A percentile compares a stretch with the other conserved stretches of the same genome.
phyloP scores from a whole-genome alignment of 1,140 invertebrate genomes.

The Subanguina moxae region DNA sequence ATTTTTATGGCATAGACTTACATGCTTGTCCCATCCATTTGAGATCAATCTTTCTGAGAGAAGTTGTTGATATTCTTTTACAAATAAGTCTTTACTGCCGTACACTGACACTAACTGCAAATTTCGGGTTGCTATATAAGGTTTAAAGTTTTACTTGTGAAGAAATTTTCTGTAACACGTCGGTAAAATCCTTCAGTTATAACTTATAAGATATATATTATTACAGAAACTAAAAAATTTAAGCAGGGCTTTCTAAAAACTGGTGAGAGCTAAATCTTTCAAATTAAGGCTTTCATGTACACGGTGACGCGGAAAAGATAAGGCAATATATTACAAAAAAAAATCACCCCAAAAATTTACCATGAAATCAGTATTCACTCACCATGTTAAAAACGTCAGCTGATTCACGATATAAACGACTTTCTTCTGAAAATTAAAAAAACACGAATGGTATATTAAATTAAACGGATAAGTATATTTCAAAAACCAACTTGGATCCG shows the following conservation, averaged over 20 bases:
- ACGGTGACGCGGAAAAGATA: too few species aligned
- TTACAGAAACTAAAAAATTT: too few species aligned
- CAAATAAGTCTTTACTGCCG: slow-evolving; percentile 94
- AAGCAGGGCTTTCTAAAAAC: too few species aligned
- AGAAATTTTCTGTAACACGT: too few species aligned
- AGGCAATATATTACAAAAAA: too few species aligned
- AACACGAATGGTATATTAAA: slow-evolving; percentile 6
- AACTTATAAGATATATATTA: too few species aligned
- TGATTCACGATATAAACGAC: slow-evolving; percentile 64
- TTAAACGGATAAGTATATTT: too few species aligned
- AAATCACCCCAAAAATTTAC: too few species aligned
- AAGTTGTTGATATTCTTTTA: slow-evolving; percentile 91
- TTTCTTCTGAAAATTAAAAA: slow-evolving; percentile 56
- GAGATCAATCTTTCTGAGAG: slow-evolving; percentile 84
- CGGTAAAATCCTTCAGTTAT: too few species aligned
- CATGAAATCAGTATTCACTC: not conserved
- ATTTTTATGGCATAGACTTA: not conserved
- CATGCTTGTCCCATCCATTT: slow-evolving; percentile 69
- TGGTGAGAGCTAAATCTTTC: too few species aligned
- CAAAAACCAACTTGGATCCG: slow-evolving; percentile 42
- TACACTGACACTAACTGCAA: slow-evolving; percentile 84
- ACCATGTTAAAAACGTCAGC: slow-evolving; percentile 93
- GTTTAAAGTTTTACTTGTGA: too few species aligned
- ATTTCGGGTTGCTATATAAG: not conserved
- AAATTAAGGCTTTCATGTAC: too few species aligned